Evolutionary conservation across 2,888 invertebrate genomes (phyloP), one percentile per base, ranked within the genome.

Genomic region (Acheta domesticus): DNA sequence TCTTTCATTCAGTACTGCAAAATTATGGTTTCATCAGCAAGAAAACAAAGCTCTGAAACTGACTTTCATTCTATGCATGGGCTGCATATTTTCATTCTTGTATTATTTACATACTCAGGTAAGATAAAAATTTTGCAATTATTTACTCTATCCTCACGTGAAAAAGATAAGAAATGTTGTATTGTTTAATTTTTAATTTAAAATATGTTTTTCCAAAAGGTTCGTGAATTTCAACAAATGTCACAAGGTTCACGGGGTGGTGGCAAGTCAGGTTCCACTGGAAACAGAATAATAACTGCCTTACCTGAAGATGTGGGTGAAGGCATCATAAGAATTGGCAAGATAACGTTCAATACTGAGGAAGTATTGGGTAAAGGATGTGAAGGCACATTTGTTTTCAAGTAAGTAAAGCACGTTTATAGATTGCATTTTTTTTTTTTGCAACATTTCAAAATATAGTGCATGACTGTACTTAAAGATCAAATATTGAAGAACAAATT

Each of bases 321-420:
- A 77, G 93, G 93, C 0, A 88, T 90, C 80, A 90, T 92, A 19
- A 88, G 91, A 82, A 92, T 98, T 73, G 99, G 98, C 1, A 96
- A 95, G 87, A 97, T 99, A 80, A 91, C 91, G 21, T 98, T 98
- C 86, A 91, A 95, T 85, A 94, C 96, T 0, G 91, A 92, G 78
- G 91, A 94, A 82, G 91, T 98, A 48, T 88, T 99, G 11, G 99
- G 99, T 1, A 97, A 97, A 87, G 99, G 99, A 0, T 98, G 99
- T 86, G 97, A 99, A 85, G 99, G 99, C 73, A 99, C 99, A 0
- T 96, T 98, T 88, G 99, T 99, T 49, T 99, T 96, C 87, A 94
- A 91, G 93, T 95, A 86, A 87, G 84, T 83, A 78, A 62, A 19
- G 77, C 80, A n/a, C n/a, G 62, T 36, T 4, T 36, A 5, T 36